Evolutionary conservation across 2,888 invertebrate species (phyloP).

Genomic region (Lasiommata megera): DNA sequence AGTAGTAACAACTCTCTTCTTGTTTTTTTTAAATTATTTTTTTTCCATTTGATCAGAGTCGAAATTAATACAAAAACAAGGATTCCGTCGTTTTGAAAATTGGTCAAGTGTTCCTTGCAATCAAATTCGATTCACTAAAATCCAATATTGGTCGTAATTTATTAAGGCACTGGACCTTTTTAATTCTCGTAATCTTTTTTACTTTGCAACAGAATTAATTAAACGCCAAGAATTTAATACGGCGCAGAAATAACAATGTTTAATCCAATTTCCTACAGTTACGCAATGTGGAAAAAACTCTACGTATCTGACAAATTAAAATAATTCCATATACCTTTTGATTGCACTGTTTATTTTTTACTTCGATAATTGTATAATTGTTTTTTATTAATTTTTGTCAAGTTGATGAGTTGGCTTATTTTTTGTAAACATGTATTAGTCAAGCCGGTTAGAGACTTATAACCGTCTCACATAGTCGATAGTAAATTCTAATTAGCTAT

Average conservation of each 20-base stretch:
- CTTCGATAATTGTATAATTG: background rate
- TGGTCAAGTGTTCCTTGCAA: too few species aligned
- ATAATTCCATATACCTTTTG: constrained; percentile 25
- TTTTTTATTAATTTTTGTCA: background rate
- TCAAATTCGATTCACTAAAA: background rate
- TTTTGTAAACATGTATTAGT: too few species aligned
- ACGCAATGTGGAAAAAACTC: constrained; percentile 24
- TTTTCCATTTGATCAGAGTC: too few species aligned
- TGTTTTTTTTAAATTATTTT: too few species aligned
- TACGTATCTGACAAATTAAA: constrained; percentile 24
- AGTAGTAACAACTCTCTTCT: too few species aligned
- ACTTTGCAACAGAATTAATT: constrained; percentile 54
- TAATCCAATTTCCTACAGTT: constrained; percentile 30
- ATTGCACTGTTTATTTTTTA: constrained; percentile 9
- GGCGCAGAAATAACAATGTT: constrained; percentile 42
- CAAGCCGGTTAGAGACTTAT: too few species aligned
- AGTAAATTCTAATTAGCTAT: too few species aligned
- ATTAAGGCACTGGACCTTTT: background rate
- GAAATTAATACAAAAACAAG: too few species aligned
- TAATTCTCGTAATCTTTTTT: constrained; percentile 41
- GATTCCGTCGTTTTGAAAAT: too few species aligned
- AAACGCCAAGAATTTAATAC: constrained; percentile 73
- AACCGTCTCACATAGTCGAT: too few species aligned
- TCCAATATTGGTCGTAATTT: background rate
- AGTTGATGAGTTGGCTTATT: too few species aligned